Conservation (phyloP, 2,888 invertebrate genomes). For the Lepetodrilus schrolli region DNA sequence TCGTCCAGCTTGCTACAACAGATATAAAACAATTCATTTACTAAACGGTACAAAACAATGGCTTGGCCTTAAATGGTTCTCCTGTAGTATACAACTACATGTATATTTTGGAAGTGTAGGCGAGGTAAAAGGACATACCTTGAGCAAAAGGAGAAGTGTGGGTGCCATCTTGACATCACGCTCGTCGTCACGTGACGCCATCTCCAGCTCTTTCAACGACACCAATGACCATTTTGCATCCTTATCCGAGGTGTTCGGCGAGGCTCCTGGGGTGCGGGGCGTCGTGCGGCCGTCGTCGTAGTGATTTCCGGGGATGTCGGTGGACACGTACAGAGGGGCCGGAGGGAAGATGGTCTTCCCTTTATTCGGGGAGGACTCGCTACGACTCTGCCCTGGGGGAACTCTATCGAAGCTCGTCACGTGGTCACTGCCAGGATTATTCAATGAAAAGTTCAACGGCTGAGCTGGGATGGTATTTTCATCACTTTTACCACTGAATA, state of each 20-base stretch:
- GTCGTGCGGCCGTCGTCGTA: background rate
- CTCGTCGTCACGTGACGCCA: background rate
- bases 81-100: background rate
- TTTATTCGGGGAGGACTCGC: background rate
- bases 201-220: background rate
- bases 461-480: background rate
- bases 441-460: conserved; percentile 19
- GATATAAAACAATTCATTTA: too few relatives aligned
- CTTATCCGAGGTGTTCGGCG: background rate
- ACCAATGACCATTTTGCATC: conserved; percentile 8
- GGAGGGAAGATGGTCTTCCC: background rate
- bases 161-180: conserved; percentile 16
- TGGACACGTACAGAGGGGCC: background rate
- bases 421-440: too few relatives aligned
- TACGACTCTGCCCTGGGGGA: background rate
- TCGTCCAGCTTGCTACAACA: conserved; percentile 21
- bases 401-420: background rate
- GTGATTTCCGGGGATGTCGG: background rate
- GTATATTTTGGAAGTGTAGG: background rate
- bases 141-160: background rate
- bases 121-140: background rate
- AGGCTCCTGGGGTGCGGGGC: background rate
- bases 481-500: background rate
- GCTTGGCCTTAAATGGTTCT: background rate
- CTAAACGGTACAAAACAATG: too few relatives aligned